Evolutionary conservation across 2,113 vertebrate species (phyloP), one percentile per base, ranked within the genome.

Genomic region (Vireo altiloquus): DNA sequence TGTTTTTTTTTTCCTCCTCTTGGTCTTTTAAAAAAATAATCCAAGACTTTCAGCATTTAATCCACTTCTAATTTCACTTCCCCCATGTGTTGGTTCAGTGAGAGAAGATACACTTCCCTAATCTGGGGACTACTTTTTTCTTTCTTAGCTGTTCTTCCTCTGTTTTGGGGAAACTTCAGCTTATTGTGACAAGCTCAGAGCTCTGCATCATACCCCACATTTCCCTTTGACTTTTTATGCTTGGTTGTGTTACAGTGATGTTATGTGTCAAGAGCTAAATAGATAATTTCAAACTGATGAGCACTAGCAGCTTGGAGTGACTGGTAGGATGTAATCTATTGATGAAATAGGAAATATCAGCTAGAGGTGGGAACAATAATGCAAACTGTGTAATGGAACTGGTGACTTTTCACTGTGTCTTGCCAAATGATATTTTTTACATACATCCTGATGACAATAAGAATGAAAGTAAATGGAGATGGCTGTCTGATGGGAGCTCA

Each of bases 11-110:
- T 12, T 6, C 35, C 11, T 25, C 7, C 12, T 11, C 8, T 16
- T 7, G 8, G 15, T 50, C 49, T 94, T 89, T 47, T 28, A 87
- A 63, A 71, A 68, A 85, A 82, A 39, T 3, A 80, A 42, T 60
- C 64, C 47, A 44, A 66, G 8, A 33, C 54, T 82, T 80, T 77
- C 47, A 90, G 50, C 35, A 37, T 61, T 86, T 74, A 15, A 35
- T 80, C 63, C 39, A n/a, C 90, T 83, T 93, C 33, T 83, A 12
- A 87, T 96, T 93, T 96, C 88, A 93, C 86, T 96, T 97, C 92
- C 88, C 40, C 57, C 56, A 20, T 44, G 33, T 33, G 44, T 35
- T 88, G 61, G 56, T 71, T 87, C 49, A 87, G 80, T 64, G 47
- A 71, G 52, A 22, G 17, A 93, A 93, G 64, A 78, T 52, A 15